Evolutionary conservation across 2,113 vertebrate genomes (phyloP), one percentile per base, ranked within the genome.

Genomic region (Speoplatyrhinus poulsoni): DNA sequence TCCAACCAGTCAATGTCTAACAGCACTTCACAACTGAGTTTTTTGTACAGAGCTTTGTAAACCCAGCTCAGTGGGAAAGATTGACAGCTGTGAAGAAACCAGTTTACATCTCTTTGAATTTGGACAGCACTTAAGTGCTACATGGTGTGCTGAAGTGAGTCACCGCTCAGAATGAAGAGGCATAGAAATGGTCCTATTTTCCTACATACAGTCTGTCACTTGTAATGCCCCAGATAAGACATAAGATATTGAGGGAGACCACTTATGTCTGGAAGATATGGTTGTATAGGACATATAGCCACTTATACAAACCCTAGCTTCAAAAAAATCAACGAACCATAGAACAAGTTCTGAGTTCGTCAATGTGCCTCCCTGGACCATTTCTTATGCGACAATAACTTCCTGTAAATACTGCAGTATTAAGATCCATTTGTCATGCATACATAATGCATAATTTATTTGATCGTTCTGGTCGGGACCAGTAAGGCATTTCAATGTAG

Each of bases 61-160:
- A 65, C 85, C 82, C 90, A 88, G 84, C 89, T 92, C 89, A 88
- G 85, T 67, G 84, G 82, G 79, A 81, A 69, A 86, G 81, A 86
- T 58, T 1, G 41, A 5, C 8, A 49, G 47, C 56, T 72, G 1
- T 0, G 9, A 17, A 15, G 46, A 74, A 69, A 70, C 32, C 3
- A 52, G 55, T 70, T 79, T 68, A 72, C 61, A 83, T 61, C 56
- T 66, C 74, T 26, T 26, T 36, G 41, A 26, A 19, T 33, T 3
- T 71, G 63, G 62, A 72, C 75, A 70, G 63, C 60, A 36, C 64
- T 70, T 73, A 74, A 77, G 84, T 75, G 77, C 84, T 79, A 74
- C 64, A 60, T 84, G 80, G 70, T n/a, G 67, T 66, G 61, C 65
- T 81, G 9, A 57, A 73, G 74, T 57, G 12, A 71, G 46, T 70